Percentiles rank a stretch among this genome's conserved stretches.
Conservation (phyloP, 2,888 invertebrate genomes). For the Oscheius myriophilus region DNA sequence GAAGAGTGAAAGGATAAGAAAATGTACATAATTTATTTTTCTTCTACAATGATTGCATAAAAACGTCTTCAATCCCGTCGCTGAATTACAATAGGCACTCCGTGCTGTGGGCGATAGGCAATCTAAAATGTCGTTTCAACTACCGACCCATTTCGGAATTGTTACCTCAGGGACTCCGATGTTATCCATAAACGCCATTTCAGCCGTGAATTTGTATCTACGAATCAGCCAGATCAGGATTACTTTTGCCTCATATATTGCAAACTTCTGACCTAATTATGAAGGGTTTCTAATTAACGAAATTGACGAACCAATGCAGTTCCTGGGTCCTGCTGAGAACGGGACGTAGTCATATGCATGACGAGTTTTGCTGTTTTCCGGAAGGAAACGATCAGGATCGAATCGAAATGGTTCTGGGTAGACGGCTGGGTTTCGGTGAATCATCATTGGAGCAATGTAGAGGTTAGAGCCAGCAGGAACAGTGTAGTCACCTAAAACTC, state of each 20-base stretch:
- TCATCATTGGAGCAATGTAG: slow-evolving; percentile 14
- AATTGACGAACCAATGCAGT: slow-evolving; percentile 58
- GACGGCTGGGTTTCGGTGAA: slow-evolving; percentile 9
- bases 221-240: slow-evolving; percentile 15
- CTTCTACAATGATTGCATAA: no score
- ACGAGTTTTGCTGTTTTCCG: slow-evolving; percentile 66
- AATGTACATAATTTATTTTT: no score
- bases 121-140: no score
- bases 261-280: slow-evolving; percentile 19
- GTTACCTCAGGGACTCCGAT: slow-evolving; percentile 14
- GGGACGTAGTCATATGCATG: slow-evolving; percentile 65
- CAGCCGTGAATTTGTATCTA: slow-evolving; percentile 8
- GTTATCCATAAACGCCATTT: slow-evolving; percentile 18
- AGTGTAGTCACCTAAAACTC: slow-evolving; percentile 1
- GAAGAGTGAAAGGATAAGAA: no score
- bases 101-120: no score
- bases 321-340: slow-evolving; percentile 67
- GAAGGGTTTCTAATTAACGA: not conserved
- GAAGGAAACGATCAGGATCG: slow-evolving; percentile 72
- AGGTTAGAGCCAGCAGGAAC: slow-evolving; percentile 8
- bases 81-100: no score
- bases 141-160: no score
- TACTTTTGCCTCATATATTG: slow-evolving; percentile 4
- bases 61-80: no score
- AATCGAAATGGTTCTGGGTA: slow-evolving; percentile 71